Percentiles rank a stretch among this genome's conserved stretches.
phyloP scores from a whole-genome alignment of 2,113 vertebrate genomes.

The Syngnathus floridae region DNA sequence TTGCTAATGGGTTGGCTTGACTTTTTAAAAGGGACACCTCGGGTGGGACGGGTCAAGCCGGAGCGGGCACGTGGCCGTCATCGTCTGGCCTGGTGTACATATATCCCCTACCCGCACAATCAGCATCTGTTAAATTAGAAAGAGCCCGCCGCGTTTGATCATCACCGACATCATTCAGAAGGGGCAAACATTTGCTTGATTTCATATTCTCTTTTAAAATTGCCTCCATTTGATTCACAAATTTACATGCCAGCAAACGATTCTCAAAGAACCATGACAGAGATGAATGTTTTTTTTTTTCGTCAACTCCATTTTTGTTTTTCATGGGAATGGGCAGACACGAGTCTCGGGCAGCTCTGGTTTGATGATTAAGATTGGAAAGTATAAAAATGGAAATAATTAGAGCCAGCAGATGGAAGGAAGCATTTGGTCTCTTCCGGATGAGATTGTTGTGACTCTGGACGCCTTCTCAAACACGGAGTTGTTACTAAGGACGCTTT shows the following conservation, averaged over 20 bases:
- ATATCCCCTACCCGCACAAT: constrained; percentile 11
- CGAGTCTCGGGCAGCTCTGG: too few species aligned
- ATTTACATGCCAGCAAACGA: neutral
- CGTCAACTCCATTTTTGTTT: too few species aligned
- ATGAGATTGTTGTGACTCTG: too few species aligned
- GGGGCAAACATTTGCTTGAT: constrained; percentile 38
- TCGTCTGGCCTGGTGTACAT: constrained; percentile 12
- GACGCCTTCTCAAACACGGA: too few species aligned
- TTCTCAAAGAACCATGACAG: neutral
- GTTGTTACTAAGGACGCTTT: neutral
- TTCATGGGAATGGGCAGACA: too few species aligned
- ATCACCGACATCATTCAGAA: constrained; percentile 27
- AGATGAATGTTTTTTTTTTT: neutral
- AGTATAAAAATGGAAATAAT: too few species aligned
- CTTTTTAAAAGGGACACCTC: constrained; percentile 29
- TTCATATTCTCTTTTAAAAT: constrained; percentile 44
- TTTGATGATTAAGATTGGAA: too few species aligned
- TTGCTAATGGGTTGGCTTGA: constrained; percentile 34
- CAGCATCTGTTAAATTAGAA: constrained; percentile 32
- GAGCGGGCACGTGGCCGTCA: constrained; percentile 13
- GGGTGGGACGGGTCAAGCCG: neutral
- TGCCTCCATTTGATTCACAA: constrained; percentile 26
- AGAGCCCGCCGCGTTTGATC: constrained; percentile 37
- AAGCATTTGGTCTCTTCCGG: too few species aligned
- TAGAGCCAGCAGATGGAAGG: too few species aligned